A percentile compares a stretch with the other conserved stretches of the same genome.
phyloP scores from a whole-genome alignment of 2,888 invertebrate genomes.

The Dolomedes plantarius region DNA sequence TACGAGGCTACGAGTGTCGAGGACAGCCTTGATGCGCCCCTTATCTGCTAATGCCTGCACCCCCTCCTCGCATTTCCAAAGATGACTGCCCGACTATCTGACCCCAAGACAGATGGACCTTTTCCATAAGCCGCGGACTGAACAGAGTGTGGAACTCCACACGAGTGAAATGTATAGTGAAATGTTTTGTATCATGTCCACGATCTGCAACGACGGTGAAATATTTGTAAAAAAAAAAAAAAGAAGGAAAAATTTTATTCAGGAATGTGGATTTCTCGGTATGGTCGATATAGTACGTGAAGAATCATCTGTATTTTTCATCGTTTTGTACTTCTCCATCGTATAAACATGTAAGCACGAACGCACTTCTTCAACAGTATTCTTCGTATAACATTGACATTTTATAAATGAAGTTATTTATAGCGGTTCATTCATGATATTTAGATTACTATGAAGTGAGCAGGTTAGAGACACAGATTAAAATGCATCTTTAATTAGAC shows the following conservation, averaged over 20 bases:
- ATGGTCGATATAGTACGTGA: background rate
- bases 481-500: too few species aligned
- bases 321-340: background rate
- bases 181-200: too few species aligned
- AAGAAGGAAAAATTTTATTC: background rate
- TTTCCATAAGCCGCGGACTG: too few species aligned
- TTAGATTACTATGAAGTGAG: too few species aligned
- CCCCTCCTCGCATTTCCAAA: conserved; percentile 1
- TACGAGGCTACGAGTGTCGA: conserved; percentile 88
- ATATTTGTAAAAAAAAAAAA: background rate
- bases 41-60: conserved; percentile 79
- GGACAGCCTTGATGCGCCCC: conserved; percentile 85
- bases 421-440: too few species aligned
- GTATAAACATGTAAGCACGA: background rate
- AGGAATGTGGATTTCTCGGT: background rate
- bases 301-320: background rate
- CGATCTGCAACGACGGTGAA: too few species aligned
- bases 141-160: too few species aligned
- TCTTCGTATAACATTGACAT: too few species aligned
- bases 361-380: background rate
- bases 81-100: background rate
- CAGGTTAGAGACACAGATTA: too few species aligned
- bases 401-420: too few species aligned
- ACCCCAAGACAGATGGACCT: background rate
- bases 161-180: too few species aligned